Base-by-base conservation (phyloP, 2,113 vertebrate genomes). In the Edolisoma coerulescens region DNA sequence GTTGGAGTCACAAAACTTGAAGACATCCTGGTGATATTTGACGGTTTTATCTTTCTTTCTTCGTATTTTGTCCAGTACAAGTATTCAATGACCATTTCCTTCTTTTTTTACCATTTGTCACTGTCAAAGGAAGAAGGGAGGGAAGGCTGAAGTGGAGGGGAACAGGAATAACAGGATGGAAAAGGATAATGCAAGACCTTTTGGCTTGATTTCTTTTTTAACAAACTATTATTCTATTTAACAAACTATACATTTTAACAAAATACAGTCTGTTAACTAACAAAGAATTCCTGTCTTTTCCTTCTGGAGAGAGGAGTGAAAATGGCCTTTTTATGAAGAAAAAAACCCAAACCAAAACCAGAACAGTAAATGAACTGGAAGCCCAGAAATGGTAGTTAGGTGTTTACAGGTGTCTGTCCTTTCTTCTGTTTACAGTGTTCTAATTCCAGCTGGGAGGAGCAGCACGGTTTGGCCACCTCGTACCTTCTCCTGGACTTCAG, bases 401-500 rank as follows among this genome's bases (percentile, higher is more conserved):
- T 39, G n/a, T 42, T 89, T 44, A 47, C 2, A 8, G 13, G 20
- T 45, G 3, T 32, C 35, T 28, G 14, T 69, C 35, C 47, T 65
- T 60, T 65, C 42, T 75, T 67, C 69, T 74, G 11, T 7, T 44
- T 8, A 11, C 10, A 47, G n/a, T 22, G 33, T 20, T 75, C 47
- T 67, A 68, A 32, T 47, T 85, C 35, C 7, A 23, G 23, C n/a
- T 23, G 45, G 49, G 24, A 88, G 17, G 13, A 93, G 24, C 30
- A 75, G 70, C 27, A 35, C 35, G 42, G 44, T 27, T 44, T 33
- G 17, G 54, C 33, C 21, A 61, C 37, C 6, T 83, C 0, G 0
- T 56, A 54, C 71, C 24, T 73, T 86, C 59, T 13, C 63, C 26
- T 76, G 21, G 27, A 50, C 67, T 79, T 70, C 28, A 89, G 53